Conservation (phyloP, 2,888 invertebrate genomes). For the Tineola bisselliella region DNA sequence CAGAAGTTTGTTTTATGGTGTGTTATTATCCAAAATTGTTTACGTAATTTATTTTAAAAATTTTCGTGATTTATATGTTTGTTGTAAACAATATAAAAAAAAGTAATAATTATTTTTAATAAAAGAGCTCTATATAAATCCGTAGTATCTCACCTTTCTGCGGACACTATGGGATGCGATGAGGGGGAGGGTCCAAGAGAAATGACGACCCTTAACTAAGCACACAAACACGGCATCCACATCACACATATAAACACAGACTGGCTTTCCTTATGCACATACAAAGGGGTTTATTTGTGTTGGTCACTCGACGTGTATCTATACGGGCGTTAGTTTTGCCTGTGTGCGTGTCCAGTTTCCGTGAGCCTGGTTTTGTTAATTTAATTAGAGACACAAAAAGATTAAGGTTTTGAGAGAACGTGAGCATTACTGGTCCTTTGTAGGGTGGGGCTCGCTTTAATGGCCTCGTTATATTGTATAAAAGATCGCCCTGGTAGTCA, state of each 20-base stretch:
- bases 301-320: conserved; percentile 26
- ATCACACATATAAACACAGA: conserved; percentile 30
- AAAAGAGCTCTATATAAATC: conserved; percentile 40
- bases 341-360: conserved; percentile 64
- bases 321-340: conserved; percentile 15
- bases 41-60: too few relatives aligned
- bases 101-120: too few relatives aligned
- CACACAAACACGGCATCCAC: conserved; percentile 41
- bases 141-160: conserved; percentile 65
- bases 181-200: conserved; percentile 64
- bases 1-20: too few relatives aligned
- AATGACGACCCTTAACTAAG: conserved; percentile 69
- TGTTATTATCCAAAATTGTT: too few relatives aligned
- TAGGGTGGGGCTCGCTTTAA: background rate
- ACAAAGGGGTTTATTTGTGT: conserved; percentile 19
- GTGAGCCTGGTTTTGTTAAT: conserved; percentile 65
- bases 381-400: conserved; percentile 69
- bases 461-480: background rate
- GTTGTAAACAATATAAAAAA: too few relatives aligned
- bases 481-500: background rate
- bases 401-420: conserved; percentile 56
- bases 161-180: conserved; percentile 53
- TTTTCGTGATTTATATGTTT: too few relatives aligned
- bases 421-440: conserved; percentile 43
- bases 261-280: conserved; percentile 1